Conservation (phyloP, 2,113 vertebrate species). For the Notothenia rossii region DNA sequence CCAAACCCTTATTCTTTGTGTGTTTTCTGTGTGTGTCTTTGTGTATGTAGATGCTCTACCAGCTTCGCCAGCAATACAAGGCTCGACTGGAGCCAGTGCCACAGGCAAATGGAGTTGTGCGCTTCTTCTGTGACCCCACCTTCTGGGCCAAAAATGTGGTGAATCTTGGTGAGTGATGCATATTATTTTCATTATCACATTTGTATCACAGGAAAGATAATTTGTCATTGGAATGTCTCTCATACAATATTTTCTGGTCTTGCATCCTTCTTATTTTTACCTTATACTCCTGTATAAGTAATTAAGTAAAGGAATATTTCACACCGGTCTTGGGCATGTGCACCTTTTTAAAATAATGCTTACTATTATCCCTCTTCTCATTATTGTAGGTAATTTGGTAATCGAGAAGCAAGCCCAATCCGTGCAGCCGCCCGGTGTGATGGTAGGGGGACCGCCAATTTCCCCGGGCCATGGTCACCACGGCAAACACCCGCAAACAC, state of each 20-base stretch:
- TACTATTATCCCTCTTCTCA: constrained; percentile 5
- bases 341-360: neutral
- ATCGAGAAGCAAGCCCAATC: constrained; percentile 93
- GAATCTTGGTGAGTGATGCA: constrained; percentile 90
- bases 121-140: constrained; percentile 98
- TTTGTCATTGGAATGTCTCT: neutral
- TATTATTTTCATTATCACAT: neutral
- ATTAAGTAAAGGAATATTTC: neutral
- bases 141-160: constrained; percentile 99
- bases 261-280: neutral
- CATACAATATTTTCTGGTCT: neutral
- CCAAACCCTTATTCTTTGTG: constrained; percentile 12
- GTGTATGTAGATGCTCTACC: constrained; percentile 91
- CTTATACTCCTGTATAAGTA: neutral
- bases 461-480: constrained; percentile 91
- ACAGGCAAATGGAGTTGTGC: constrained; percentile 93
- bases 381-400: constrained; percentile 91
- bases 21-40: constrained; percentile 22
- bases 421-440: constrained; percentile 89
- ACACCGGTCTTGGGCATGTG: neutral
- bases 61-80: constrained; percentile 94
- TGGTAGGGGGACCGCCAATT: constrained; percentile 89
- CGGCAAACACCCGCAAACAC: constrained; percentile 89
- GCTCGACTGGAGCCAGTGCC: constrained; percentile 94
- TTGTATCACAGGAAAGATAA: neutral